Conservation (phyloP, 2,888 invertebrate genomes). For the Caenorhabditis plicata region DNA sequence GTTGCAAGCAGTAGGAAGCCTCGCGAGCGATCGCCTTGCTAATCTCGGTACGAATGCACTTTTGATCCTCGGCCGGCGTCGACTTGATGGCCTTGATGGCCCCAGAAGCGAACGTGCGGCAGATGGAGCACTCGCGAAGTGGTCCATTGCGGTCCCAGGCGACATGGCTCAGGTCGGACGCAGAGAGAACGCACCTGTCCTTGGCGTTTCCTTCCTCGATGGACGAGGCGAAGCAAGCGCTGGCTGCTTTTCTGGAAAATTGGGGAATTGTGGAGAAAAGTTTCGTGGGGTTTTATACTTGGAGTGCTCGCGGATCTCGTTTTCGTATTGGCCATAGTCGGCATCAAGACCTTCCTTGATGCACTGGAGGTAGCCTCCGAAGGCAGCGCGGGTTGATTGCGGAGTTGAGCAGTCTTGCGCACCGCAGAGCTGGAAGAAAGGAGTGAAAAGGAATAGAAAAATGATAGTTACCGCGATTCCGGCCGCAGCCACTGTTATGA, state of each 20-base stretch:
- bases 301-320: constrained; percentile 59
- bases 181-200: constrained; percentile 60
- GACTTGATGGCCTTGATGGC: constrained; percentile 64
- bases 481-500: too few species aligned
- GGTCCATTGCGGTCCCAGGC: constrained; percentile 65
- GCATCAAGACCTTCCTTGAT: constrained; percentile 59
- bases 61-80: constrained; percentile 64
- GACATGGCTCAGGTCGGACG: constrained; percentile 51
- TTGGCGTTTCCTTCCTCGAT: constrained; percentile 63
- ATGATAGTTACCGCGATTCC: too few species aligned
- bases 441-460: not conserved
- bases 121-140: constrained; percentile 63
- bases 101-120: constrained; percentile 63
- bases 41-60: constrained; percentile 62
- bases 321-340: constrained; percentile 59
- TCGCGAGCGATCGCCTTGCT: constrained; percentile 61
- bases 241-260: constrained; percentile 55
- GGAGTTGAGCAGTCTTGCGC: constrained; percentile 50
- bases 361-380: constrained; percentile 60
- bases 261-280: not conserved
- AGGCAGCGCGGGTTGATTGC: constrained; percentile 42
- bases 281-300: constrained; percentile 43
- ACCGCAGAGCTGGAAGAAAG: constrained; percentile 17
- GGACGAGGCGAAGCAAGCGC: constrained; percentile 58
- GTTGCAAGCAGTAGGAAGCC: constrained; percentile 57